Conservation (phyloP, 1,140 invertebrate genomes). For the Euschistus heros region DNA sequence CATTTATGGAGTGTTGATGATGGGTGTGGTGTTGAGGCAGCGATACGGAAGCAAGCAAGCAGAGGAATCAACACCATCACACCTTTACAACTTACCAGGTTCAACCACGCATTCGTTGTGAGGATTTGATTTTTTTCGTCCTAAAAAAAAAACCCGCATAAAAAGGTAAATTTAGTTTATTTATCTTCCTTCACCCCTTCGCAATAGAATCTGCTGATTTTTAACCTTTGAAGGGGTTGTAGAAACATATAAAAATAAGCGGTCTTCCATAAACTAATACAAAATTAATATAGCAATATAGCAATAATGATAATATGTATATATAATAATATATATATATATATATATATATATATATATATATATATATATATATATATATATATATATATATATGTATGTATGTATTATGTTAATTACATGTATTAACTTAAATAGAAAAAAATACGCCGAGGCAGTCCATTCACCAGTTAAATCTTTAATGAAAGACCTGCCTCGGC, state of each 20-base stretch:
- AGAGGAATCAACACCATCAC: not conserved
- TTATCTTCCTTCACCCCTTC: not conserved
- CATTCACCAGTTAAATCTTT: too few relatives aligned
- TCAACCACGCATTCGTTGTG: conserved; percentile 92
- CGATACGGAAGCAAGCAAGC: conserved; percentile 15
- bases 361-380: too few relatives aligned
- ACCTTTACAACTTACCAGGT: conserved; percentile 69
- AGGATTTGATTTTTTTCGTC: conserved; percentile 85
- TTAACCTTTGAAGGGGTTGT: not conserved
- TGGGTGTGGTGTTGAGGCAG: not conserved
- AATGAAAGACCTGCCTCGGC: too few relatives aligned
- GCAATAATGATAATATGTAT: too few relatives aligned
- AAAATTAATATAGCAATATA: too few relatives aligned
- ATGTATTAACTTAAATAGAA: too few relatives aligned
- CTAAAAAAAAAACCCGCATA: conserved; percentile 36
- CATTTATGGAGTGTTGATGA: not conserved
- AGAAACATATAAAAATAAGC: not conserved
- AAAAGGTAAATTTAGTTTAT: not conserved
- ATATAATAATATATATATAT: too few relatives aligned
- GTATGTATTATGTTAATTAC: too few relatives aligned
- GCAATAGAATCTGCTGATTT: not conserved
- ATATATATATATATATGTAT: too few relatives aligned
- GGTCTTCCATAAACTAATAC: too few relatives aligned
- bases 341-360: too few relatives aligned
- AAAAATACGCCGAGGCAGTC: too few relatives aligned